A percentile compares a stretch with the other conserved stretches of the same genome.
Conservation (phyloP, 2,797 vertebrate genomes). For the Helostoma temminkii region DNA sequence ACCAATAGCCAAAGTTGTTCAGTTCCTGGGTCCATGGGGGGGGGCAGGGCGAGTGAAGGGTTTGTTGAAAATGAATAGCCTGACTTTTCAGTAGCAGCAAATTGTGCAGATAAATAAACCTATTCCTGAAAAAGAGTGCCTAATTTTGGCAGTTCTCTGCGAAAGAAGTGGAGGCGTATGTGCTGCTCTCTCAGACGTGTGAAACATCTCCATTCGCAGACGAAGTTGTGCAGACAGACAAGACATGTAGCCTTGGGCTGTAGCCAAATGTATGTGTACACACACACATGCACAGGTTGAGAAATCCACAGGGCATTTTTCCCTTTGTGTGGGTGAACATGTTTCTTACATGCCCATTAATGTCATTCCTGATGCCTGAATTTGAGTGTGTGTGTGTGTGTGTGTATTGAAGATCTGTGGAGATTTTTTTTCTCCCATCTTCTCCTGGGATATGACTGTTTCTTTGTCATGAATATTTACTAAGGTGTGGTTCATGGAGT, state of each 20-base stretch:
- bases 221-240: conserved; percentile 66
- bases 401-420: conserved; percentile 25
- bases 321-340: conserved; percentile 58
- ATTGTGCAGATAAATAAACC: conserved; percentile 7
- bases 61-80: conserved; percentile 1
- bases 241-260: conserved; percentile 64
- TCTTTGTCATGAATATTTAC: conserved; percentile 73
- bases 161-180: conserved; percentile 42
- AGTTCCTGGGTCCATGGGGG: conserved; percentile 2
- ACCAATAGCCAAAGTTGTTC: conserved; percentile 11
- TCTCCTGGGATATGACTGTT: conserved; percentile 43
- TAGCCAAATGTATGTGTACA: conserved; percentile 58
- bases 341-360: conserved; percentile 50
- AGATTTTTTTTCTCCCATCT: conserved; percentile 16
- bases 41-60: no score
- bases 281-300: conserved; percentile 42
- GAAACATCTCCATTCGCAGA: conserved; percentile 65
- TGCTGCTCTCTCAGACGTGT: conserved; percentile 33
- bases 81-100: conserved; percentile 11
- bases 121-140: conserved; percentile 12
- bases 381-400: conserved; percentile 22
- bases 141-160: conserved; percentile 36
- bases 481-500: conserved; percentile 52
- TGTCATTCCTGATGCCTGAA: conserved; percentile 31
- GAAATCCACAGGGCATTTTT: conserved; percentile 36